These are phyloP conservation scores for Perognathus longimembris DNA, from an alignment of 2,113 vertebrate genomes.

Conservation along the genomic window DNA sequence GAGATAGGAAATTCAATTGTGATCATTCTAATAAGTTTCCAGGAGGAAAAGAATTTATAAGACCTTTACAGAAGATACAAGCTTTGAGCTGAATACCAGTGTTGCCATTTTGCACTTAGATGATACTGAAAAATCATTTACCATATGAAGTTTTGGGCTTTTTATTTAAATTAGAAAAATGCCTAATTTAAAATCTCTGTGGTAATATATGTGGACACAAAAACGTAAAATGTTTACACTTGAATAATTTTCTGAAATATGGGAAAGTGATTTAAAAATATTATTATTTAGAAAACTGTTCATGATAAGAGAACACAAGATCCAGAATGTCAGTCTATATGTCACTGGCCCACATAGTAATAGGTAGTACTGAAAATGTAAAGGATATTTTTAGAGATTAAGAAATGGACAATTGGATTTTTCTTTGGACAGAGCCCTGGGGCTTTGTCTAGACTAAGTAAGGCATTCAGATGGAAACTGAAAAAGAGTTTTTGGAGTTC, in stretches of 20 bases:
- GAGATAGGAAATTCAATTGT: too few relatives aligned
- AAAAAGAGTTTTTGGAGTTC: not conserved
- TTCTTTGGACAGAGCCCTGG: not conserved
- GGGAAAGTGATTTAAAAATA: not conserved
- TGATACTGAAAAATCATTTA: slow-evolving; percentile 1
- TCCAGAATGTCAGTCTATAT: not conserved
- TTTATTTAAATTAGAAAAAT: not conserved
- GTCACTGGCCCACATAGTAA: not conserved
- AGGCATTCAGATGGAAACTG: slow-evolving; percentile 42
- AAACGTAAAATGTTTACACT: not conserved
- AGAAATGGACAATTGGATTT: not conserved
- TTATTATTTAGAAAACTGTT: not conserved
- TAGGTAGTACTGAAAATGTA: not conserved
- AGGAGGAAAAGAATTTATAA: not conserved
- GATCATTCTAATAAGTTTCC: not conserved
- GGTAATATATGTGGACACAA: not conserved
- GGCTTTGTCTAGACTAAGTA: slow-evolving; percentile 26
- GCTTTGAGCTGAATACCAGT: not conserved
- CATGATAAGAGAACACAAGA: not conserved
- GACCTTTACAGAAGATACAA: not conserved
- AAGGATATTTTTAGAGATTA: slow-evolving; percentile 21
- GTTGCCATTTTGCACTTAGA: not conserved
- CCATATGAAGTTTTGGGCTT: not conserved
- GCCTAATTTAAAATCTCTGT: not conserved
- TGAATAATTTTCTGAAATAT: not conserved